These are phyloP conservation scores for Lytechinus pictus DNA, from an alignment of 35 echinoderm and acorn worm genomes.

Conservation along the genomic window DNA sequence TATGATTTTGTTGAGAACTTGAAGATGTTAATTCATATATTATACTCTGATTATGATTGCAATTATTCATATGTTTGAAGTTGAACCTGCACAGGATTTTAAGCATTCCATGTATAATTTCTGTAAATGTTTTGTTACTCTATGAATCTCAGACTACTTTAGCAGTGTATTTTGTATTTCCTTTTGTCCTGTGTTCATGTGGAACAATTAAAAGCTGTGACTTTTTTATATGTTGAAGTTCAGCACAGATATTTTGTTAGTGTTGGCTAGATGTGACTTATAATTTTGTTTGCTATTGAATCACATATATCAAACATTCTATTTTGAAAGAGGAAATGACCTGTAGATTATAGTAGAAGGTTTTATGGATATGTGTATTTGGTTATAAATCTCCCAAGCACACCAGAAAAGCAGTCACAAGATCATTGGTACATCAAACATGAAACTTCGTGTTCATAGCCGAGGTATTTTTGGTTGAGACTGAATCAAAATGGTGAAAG, in stretches of 20 bases:
- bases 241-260: neutral
- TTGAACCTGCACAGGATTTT: neutral
- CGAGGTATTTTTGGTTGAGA: no score
- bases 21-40: neutral
- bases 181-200: neutral
- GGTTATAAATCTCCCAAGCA: neutral
- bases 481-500: no score
- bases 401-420: no score
- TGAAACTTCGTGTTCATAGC: no score
- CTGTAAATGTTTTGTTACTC: neutral
- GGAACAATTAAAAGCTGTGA: neutral
- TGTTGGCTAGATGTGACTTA: neutral
- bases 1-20: neutral
- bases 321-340: neutral
- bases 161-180: neutral
- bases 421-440: no score
- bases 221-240: neutral
- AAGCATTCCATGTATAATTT: slow-evolving; percentile 4
- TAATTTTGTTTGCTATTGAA: neutral
- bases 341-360: neutral
- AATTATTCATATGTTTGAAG: neutral
- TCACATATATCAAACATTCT: neutral
- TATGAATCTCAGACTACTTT: neutral
- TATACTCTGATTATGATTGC: neutral
- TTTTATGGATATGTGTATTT: neutral